Percentiles rank a stretch among this genome's conserved stretches.
These are phyloP conservation scores for Albula goreensis DNA, from an alignment of 2,113 vertebrate genomes.

Conservation along the genomic window DNA sequence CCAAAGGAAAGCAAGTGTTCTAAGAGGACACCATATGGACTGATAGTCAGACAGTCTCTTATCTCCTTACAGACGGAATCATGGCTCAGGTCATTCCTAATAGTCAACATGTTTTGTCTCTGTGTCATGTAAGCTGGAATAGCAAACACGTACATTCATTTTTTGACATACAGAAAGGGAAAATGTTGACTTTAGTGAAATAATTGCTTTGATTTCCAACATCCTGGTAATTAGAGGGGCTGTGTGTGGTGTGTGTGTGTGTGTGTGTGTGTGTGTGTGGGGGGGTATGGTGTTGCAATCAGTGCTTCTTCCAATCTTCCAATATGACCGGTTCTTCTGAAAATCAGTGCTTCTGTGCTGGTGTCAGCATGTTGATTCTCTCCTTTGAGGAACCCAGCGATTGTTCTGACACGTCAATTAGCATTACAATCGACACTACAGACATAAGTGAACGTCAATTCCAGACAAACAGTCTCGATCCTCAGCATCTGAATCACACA, in stretches of 20 bases:
- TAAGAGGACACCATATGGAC: not conserved
- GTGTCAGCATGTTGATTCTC: not conserved
- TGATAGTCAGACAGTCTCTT: not conserved
- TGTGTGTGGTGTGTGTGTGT: not conserved
- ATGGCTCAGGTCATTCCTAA: too few relatives aligned
- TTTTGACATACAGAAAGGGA: not conserved
- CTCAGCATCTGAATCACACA: not conserved
- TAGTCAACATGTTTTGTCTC: too few relatives aligned
- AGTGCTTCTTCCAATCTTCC: too few relatives aligned
- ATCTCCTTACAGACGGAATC: not conserved
- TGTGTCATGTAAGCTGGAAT: not conserved
- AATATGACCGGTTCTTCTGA: not conserved
- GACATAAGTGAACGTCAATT: conserved; percentile 17
- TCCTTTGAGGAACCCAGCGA: not conserved
- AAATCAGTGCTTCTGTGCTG: not conserved
- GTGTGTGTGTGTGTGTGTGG: too few relatives aligned
- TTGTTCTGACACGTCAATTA: not conserved
- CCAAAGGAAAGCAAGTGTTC: not conserved
- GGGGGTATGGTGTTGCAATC: too few relatives aligned
- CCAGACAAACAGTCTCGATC: conserved; percentile 12
- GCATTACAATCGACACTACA: conserved; percentile 23
- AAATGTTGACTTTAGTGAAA: not conserved
- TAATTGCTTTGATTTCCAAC: not conserved
- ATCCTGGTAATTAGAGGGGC: not conserved
- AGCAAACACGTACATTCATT: not conserved